Base-by-base conservation (phyloP, 2,888 invertebrate species). In the Emmelina monodactyla region DNA sequence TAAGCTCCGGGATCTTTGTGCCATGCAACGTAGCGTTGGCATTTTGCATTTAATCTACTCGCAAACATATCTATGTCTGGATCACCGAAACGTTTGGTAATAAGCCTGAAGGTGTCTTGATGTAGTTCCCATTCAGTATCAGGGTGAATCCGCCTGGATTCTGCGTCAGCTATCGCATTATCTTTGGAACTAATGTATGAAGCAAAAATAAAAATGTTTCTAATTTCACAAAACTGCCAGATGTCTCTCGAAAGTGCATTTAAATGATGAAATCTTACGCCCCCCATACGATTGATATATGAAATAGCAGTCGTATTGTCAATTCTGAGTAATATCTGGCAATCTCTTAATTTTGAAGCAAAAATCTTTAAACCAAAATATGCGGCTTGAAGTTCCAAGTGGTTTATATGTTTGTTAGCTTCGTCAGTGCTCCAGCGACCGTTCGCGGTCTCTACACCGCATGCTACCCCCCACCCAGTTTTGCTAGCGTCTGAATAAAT, bases 401-500 rank as follows among this genome's bases (percentile, higher is more conserved):
- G 13, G 13, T 30, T 13, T 30, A 30, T 30, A 30, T 30, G 30
- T 9, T 30, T 10, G 7, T 3, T 30, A 15, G 13, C 7, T 16
- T 31, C 16, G 3, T 14, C 31, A 3, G 4, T 12, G 14, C 16
- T 15, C 31, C 31, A 31, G 3, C 13, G 2, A 13, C 31, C 31
- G n/a, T 29, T 38, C 25, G 38, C 14, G 1, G 32, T 35, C 4
- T 29, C 13, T 13, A 12, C 29, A 14, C 9, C 33, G 31, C 25
- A 42, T 42, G 28, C 33, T 38, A 22, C 38, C 37, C 14, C 50
- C 50, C 47, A 50, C 3, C 43, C 49, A 9, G 37, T 29, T 10
- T 22, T n/a, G n/a, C 42, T 43, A 4, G 49, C 45, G 36, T 47
- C 50, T 1, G 50, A 36, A 42, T 47, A 31, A n/a, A 51, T 47